Percentiles rank a stretch among this genome's conserved stretches.
phyloP scores from a whole-genome alignment of 2,113 vertebrate genomes.

The Otis tarda region DNA sequence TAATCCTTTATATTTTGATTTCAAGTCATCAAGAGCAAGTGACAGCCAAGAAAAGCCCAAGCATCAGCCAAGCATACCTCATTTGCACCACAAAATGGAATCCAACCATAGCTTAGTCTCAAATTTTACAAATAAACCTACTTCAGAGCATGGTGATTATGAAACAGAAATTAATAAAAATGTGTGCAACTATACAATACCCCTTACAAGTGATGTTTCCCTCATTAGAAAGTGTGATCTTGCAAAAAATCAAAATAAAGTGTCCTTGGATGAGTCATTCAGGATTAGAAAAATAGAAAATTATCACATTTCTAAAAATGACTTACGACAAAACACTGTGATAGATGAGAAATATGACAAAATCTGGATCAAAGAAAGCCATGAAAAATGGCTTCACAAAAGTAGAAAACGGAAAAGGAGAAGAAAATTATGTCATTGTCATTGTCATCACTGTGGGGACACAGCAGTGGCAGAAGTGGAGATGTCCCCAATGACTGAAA shows the following conservation, averaged over 20 bases:
- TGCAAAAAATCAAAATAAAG: conserved; percentile 52
- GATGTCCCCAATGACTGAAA: background rate
- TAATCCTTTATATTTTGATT: conserved; percentile 90
- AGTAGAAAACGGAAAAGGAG: conserved; percentile 69
- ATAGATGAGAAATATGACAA: conserved; percentile 59
- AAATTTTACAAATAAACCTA: background rate
- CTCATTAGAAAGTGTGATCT: conserved; percentile 27
- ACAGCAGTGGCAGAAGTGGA: conserved; percentile 28
- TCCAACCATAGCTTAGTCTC: background rate
- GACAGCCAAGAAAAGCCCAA: conserved; percentile 63
- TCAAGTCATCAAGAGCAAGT: conserved; percentile 76
- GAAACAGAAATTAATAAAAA: background rate
- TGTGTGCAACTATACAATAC: background rate
- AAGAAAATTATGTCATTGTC: conserved; percentile 65
- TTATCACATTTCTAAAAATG: conserved; percentile 42
- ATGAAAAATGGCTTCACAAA: conserved; percentile 65
- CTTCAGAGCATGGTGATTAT: background rate
- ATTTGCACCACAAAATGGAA: conserved; percentile 52
- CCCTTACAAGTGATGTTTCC: background rate
- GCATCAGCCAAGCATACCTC: conserved; percentile 26
- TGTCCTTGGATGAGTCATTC: conserved; percentile 55
- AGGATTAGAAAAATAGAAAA: conserved; percentile 62
- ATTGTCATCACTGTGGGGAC: conserved; percentile 33
- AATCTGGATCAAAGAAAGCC: conserved; percentile 56
- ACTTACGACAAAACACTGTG: conserved; percentile 31